Percentiles rank a stretch among this genome's conserved stretches.
phyloP scores from a whole-genome alignment of 2,888 invertebrate species.

The Crepidodera aurea region DNA sequence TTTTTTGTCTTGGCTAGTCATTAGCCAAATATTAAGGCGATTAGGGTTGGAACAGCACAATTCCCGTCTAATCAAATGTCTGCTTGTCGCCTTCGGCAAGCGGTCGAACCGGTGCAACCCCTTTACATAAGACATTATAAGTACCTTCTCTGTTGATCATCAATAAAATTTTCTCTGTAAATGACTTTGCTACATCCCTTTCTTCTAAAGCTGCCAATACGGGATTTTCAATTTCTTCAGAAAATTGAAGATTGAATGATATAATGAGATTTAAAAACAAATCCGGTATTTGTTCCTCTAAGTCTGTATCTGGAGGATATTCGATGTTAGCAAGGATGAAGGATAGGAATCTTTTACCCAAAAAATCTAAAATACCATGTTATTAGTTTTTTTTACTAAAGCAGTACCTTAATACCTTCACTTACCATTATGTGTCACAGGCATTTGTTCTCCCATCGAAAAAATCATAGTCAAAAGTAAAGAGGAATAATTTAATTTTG shows the following conservation, averaged over 20 bases:
- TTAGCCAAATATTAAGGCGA: no score
- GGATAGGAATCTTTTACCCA: slow-evolving; percentile 82
- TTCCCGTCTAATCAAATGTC: no score
- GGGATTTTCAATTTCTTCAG: slow-evolving; percentile 71
- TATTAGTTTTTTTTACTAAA: not conserved
- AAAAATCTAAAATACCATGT: slow-evolving; percentile 76
- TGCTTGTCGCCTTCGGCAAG: no score
- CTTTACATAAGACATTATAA: no score
- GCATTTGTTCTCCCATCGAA: slow-evolving; percentile 89
- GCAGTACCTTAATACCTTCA: slow-evolving; percentile 15
- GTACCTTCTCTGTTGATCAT: slow-evolving; percentile 90
- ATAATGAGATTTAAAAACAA: slow-evolving; percentile 83
- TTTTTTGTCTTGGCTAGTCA: no score
- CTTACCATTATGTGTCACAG: slow-evolving; percentile 86
- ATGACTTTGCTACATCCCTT: slow-evolving; percentile 79
- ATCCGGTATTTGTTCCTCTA: slow-evolving; percentile 86
- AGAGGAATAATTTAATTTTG: slow-evolving; percentile 83
- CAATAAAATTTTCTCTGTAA: slow-evolving; percentile 89
- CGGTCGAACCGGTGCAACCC: no score
- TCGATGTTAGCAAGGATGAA: slow-evolving; percentile 86
- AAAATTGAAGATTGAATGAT: slow-evolving; percentile 90
- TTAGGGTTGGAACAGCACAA: no score
- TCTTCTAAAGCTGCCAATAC: slow-evolving; percentile 75
- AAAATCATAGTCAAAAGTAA: slow-evolving; percentile 87
- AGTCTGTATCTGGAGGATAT: slow-evolving; percentile 78